phyloP scores from a whole-genome alignment of 2,113 vertebrate species.

The Sprattus sprattus region DNA sequence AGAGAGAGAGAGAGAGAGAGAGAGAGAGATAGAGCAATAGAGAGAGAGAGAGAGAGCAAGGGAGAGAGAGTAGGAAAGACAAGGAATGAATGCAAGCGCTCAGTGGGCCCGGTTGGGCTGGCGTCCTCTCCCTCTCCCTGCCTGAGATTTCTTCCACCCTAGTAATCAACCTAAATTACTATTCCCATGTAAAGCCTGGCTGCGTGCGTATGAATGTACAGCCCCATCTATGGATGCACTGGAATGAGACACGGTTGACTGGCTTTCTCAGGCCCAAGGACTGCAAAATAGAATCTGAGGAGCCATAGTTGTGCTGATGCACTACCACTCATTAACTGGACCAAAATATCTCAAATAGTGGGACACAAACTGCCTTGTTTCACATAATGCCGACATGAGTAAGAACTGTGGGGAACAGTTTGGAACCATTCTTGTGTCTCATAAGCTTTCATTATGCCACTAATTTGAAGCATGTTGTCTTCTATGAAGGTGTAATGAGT shows the following conservation, averaged over 20 bases:
- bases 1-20: background rate
- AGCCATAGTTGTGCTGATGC: background rate
- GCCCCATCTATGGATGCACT: constrained; percentile 6
- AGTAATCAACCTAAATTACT: constrained; percentile 40
- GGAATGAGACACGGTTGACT: background rate
- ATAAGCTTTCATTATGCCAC: background rate
- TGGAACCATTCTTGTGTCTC: background rate
- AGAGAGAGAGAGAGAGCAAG: background rate
- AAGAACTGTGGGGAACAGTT: background rate
- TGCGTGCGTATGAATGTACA: constrained; percentile 3
- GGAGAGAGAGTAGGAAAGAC: background rate
- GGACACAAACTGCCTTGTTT: background rate
- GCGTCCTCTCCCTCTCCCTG: background rate
- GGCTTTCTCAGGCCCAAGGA: background rate
- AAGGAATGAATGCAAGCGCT: background rate
- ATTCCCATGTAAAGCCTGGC: constrained; percentile 15
- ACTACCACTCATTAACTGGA: background rate
- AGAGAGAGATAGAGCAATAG: background rate
- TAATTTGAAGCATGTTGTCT: background rate
- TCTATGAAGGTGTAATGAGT: background rate
- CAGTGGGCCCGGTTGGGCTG: background rate
- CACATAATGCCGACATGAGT: background rate
- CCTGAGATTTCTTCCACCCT: constrained; percentile 24
- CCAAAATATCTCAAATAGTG: background rate
- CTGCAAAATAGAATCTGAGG: background rate